Evolutionary conservation across 1,140 invertebrate genomes (phyloP).

Genomic region (Dendroctonus ponderosae): DNA sequence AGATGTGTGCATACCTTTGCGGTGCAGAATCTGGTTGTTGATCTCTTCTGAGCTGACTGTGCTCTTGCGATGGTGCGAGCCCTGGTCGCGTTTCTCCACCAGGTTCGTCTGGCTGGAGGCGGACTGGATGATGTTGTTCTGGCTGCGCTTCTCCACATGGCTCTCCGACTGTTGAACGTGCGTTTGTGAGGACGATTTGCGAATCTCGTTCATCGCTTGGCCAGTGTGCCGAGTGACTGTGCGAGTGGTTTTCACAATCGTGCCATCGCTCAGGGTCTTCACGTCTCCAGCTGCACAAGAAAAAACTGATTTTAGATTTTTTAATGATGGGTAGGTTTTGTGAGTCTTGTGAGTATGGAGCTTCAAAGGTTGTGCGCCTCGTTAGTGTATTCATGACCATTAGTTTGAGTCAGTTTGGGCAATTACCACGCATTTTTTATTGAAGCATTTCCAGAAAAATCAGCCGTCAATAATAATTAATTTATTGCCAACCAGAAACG

Average conservation of each 20-base stretch:
- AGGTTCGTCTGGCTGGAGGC: constrained; percentile 28
- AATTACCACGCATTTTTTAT: no score
- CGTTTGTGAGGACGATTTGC: constrained; percentile 44
- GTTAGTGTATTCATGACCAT: no score
- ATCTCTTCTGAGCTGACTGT: constrained; percentile 70
- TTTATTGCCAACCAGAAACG: no score
- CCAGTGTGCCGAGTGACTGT: constrained; percentile 48
- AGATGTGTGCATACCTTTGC: constrained; percentile 62
- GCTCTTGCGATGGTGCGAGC: constrained; percentile 62
- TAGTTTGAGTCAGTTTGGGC: no score
- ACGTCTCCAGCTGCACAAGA: constrained; percentile 39
- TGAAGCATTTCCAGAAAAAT: no score
- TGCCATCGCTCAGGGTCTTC: constrained; percentile 56
- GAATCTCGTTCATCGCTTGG: constrained; percentile 36
- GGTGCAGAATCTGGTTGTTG: constrained; percentile 72
- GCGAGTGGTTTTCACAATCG: constrained; percentile 55
- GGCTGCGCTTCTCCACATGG: constrained; percentile 32
- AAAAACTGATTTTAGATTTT: no score
- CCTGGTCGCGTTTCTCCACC: constrained; percentile 23
- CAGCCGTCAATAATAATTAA: no score
- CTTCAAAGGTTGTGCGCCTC: no score
- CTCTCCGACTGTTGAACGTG: constrained; percentile 33
- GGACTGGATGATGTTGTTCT: constrained; percentile 36
- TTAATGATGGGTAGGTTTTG: no score
- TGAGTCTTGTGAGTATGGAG: no score